phyloP scores from a whole-genome alignment of 2,888 invertebrate genomes.

The Campoletis raptor region DNA sequence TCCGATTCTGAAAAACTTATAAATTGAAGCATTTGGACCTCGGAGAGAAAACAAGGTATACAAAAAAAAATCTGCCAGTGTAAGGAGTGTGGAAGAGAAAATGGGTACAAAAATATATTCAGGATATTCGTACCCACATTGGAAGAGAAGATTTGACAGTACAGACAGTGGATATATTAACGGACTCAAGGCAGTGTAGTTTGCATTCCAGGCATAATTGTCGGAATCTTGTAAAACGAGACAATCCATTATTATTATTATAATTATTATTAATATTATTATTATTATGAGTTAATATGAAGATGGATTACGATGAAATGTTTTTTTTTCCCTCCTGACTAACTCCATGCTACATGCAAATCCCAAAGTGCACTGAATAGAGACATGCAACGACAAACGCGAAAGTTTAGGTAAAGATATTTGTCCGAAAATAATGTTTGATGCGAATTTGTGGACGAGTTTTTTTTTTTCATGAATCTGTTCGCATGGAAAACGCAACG shows the following conservation, averaged over 20 bases:
- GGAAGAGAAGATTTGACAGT: constrained; percentile 80
- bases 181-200: constrained; percentile 82
- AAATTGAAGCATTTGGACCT: neutral
- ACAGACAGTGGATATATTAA: constrained; percentile 72
- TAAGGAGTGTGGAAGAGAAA: neutral
- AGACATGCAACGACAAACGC: constrained; percentile 67
- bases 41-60: constrained; percentile 49
- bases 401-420: constrained; percentile 56
- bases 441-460: constrained; percentile 9
- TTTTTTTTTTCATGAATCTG: neutral
- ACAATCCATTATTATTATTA: constrained; percentile 46
- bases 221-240: constrained; percentile 81
- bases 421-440: neutral
- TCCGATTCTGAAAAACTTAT: neutral
- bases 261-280: constrained; percentile 11
- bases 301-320: constrained; percentile 40
- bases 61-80: constrained; percentile 24
- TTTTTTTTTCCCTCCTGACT: constrained; percentile 18
- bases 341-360: constrained; percentile 64
- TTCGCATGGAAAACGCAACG: neutral
- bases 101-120: constrained; percentile 51
- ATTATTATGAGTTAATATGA: constrained; percentile 42
- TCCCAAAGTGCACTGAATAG: constrained; percentile 64
- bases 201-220: constrained; percentile 82
- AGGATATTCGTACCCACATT: constrained; percentile 71